Base-by-base conservation (phyloP, 2,888 invertebrate species). In the Eupithecia inturbata region DNA sequence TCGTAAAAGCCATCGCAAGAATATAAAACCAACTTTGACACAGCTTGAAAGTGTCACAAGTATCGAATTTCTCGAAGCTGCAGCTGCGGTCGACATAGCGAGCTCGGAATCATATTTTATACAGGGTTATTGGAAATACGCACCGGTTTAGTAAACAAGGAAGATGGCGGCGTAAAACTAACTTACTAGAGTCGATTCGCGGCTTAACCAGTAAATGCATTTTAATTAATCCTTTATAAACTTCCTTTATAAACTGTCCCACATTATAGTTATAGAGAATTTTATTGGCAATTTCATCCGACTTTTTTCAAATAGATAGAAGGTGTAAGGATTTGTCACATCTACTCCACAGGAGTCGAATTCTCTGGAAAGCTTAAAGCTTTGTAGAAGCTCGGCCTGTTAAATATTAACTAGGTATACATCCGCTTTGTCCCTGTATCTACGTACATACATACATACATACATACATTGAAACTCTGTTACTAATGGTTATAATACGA, bases 331-430 rank as follows among this genome's bases (percentile, higher is more conserved):
- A 71, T 74, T 68, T 63, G 57, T 63, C 67, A 41, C 68, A 68
- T 68, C 39, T 16, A 49, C 57, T 68, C 57, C 33, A 70, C 67
- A 57, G 41, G 31, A 41, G 22, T 12, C 39, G 49, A 67, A 73
- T 70, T 36, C 67, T 49, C 63, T 39, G 57, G 33, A 57, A 26
- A 33, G 63, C 63, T 64, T 64, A 64, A 57, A 68, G 68, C 74
- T 71, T 71, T 62, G 71, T 62, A 28, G 60, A 63, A 71, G 69
- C 60, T 45, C 31, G 39, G 49, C 66, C 74, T 74, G 71, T 39
- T 74, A 71, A 74, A 74, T 74, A 74, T 74, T 74, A 67, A 71
- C 64, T 57, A 36, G 22, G 57, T 60, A 41, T 19, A 66, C 26
- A 53, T 26, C 26, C 19, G 67, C 68, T 70, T 70, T 63, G 63